A percentile compares a stretch with the other conserved stretches of the same genome.
Conservation (phyloP, 2,888 invertebrate species). For the Ormyrus rosae region DNA sequence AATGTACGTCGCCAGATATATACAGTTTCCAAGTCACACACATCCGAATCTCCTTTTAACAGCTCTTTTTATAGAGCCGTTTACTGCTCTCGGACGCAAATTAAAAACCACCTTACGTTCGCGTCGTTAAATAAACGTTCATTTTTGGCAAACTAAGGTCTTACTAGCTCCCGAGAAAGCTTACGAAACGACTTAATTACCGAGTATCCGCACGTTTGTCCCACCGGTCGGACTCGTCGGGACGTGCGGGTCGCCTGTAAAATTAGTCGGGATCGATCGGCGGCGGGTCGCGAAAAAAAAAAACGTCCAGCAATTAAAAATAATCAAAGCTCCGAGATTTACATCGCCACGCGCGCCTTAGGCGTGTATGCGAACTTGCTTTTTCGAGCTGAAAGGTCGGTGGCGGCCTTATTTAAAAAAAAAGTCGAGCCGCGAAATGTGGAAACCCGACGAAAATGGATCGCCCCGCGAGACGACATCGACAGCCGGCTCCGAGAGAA, state of each 20-base stretch:
- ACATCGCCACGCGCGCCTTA: background rate
- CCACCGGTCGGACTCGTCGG: conserved; percentile 1
- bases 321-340: conserved; percentile 38
- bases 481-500: conserved; percentile 9
- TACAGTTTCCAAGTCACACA: no score
- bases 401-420: conserved; percentile 17
- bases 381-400: background rate
- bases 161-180: background rate
- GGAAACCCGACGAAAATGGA: background rate
- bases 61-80: no score
- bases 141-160: no score
- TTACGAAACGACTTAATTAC: conserved; percentile 32
- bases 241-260: conserved; percentile 9
- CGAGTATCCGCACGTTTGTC: conserved; percentile 14
- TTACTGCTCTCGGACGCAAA: background rate
- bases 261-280: conserved; percentile 11
- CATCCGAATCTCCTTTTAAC: no score
- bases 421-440: conserved; percentile 28
- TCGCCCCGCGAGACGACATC: conserved; percentile 30
- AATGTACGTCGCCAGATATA: no score
- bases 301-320: conserved; percentile 36
- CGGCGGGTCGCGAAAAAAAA: conserved; percentile 1
- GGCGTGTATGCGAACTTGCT: background rate
- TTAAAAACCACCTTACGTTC: background rate
- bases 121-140: no score